Evolutionary conservation across 2,797 vertebrate genomes (phyloP), one percentile per base, ranked within the genome.

Genomic region (Onychomys arenicola): DNA sequence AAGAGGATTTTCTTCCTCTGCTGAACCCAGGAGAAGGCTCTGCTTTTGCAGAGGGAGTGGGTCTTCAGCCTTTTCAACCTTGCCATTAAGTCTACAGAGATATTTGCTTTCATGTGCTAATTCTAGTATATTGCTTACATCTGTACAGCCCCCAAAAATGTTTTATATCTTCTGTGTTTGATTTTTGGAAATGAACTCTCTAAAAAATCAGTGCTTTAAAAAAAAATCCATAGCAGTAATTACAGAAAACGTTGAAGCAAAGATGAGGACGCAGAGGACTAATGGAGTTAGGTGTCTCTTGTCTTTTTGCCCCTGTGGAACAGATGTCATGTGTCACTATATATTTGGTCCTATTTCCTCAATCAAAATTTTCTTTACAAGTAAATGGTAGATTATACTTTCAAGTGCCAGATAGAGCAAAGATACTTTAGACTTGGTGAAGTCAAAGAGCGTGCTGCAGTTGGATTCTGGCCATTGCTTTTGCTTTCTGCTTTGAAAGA

Each of bases 31-130:
- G 49, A 46, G 32, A 19, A 89, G 71, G 67, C 49, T 71, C 82
- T 78, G 25, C 84, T 86, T 93, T 19, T 63, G 34, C 32, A 49
- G 9, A n/a, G 14, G 3, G 49, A 40, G 59, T 40, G 49, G n/a
- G 37, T 94, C 84, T 76, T 76, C 34, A 57, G 57, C 43, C 76
- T 43, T 90, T 93, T 76, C 67, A 83, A 89, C 14, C 59, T 49
- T 59, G 87, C 34, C n/a, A 10, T 32, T 40, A 91, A 95, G 83
- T 76, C 46, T 49, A 32, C 40, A n/a, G 25, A 65, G 75, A 71
- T 87, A 34, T n/a, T 94, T 78, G 85, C 93, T 92, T 96, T 92
- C 91, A 85, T 80, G 93, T 95, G 77, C n/a, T 93, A 82, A 87
- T 86, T 84, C 25, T 17, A 7, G 29, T 43, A 52, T 52, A 82